Percentiles rank a stretch among this genome's conserved stretches.
Conservation (phyloP, 2,888 invertebrate genomes). For the Nezara viridula region DNA sequence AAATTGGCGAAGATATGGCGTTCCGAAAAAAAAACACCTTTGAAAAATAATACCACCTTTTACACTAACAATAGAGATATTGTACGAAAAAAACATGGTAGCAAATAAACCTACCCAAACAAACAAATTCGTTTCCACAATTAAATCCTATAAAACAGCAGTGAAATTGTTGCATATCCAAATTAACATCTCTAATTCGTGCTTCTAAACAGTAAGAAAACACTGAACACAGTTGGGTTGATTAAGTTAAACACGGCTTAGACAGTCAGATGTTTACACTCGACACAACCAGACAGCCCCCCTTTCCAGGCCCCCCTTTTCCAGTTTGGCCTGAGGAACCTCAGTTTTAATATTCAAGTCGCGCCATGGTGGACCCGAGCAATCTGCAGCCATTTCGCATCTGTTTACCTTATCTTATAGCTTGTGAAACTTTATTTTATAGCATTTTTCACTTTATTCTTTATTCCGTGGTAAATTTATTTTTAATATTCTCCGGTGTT, state of each 20-base stretch:
- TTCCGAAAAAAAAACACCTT: too few relatives aligned
- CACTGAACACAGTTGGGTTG: background rate
- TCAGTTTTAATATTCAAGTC: slow-evolving; percentile 7
- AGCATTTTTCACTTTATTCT: background rate
- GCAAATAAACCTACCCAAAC: too few relatives aligned
- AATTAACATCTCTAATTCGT: background rate
- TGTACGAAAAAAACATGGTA: too few relatives aligned
- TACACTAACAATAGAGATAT: too few relatives aligned
- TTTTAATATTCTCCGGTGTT: background rate
- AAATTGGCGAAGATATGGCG: too few relatives aligned
- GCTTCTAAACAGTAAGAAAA: slow-evolving; percentile 16
- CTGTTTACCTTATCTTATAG: background rate
- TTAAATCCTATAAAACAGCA: background rate
- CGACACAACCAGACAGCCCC: background rate
- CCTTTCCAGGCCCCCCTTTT: background rate
- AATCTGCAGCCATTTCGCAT: background rate
- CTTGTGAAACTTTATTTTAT: background rate
- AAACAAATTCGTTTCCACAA: background rate
- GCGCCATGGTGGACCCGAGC: background rate
- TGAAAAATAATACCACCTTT: too few relatives aligned
- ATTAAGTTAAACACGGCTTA: slow-evolving; percentile 19
- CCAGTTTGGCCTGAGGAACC: background rate
- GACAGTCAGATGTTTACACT: slow-evolving; percentile 9
- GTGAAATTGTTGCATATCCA: background rate
- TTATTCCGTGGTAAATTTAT: background rate